Percentiles rank a stretch among this genome's conserved stretches.
Evolutionary conservation across 2,888 invertebrate species (phyloP).

Genomic region (Cybosia mesomella): DNA sequence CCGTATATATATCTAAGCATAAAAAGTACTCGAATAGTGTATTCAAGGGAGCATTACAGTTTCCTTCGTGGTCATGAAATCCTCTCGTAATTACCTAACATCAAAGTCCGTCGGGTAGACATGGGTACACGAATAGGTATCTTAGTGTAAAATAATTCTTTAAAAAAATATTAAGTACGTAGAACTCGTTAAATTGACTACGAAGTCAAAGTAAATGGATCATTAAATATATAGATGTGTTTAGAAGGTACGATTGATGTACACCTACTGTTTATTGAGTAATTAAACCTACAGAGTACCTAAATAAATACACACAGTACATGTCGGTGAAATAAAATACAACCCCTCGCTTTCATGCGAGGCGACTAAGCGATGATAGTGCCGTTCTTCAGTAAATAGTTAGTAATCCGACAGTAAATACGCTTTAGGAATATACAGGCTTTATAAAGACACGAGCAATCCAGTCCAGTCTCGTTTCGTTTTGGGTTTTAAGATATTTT

Average conservation of each 20-base stretch:
- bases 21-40: not conserved
- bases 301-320: not conserved
- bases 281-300: not conserved
- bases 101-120: too few relatives aligned
- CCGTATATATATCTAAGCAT: not conserved
- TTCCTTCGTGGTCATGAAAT: conserved; percentile 30
- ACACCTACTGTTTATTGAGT: not conserved
- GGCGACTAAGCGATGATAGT: not conserved
- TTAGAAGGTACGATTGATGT: not conserved
- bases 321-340: not conserved
- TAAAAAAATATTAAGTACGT: not conserved
- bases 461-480: too few relatives aligned
- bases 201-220: not conserved
- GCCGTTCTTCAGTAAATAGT: not conserved
- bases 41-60: not conserved
- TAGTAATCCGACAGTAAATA: too few relatives aligned
- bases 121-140: too few relatives aligned
- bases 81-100: too few relatives aligned
- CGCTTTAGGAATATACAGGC: too few relatives aligned
- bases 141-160: not conserved
- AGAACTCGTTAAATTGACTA: too few relatives aligned
- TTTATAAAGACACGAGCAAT: too few relatives aligned
- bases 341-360: not conserved
- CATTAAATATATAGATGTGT: not conserved
- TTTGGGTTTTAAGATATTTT: too few relatives aligned